Evolutionary conservation across 2,888 invertebrate species (phyloP), one percentile per base, ranked within the genome.

Genomic region (Brachycybe producta): DNA sequence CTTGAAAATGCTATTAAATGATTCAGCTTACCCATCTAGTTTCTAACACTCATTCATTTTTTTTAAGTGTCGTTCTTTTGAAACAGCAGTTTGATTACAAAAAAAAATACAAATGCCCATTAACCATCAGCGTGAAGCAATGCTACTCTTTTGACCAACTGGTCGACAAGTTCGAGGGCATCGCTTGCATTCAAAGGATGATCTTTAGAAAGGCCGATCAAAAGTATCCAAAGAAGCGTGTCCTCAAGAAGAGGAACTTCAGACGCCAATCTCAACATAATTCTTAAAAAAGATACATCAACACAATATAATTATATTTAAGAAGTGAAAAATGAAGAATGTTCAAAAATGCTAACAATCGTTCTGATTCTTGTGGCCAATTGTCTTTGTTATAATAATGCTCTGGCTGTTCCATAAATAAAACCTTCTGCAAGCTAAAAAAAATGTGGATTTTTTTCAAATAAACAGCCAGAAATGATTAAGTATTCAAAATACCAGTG

Each of bases 321-420:
- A 8, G 15, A 38, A 38, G 15, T 8, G n/a, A n/a, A n/a, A n/a
- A n/a, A n/a, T n/a, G n/a, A n/a, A n/a, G n/a, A n/a, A n/a, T n/a
- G n/a, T n/a, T 17, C 15, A 15, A 38, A 21, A 24, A 11, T 17
- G 40, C 39, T 56, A 54, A 67, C 69, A 58, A 60, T 57, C 92
- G 75, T 61, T 95, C 94, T 7, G 80, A 79, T 68, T 97, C 95
- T 0, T 86, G 81, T 1, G 91, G 91, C 88, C 92, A 94, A 57
- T 68, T 70, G 57, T 75, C 75, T 67, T 82, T 83, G 67, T 84
- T 82, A 61, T 80, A 82, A 69, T 88, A 88, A 52, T 80, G 76
- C 55, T 88, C 88, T 0, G 78, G 75, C 51, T 77, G 75, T 58
- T 61, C 62, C 59, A 62, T 57, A 41, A 63, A 60, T 5, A 63